Base-by-base conservation (phyloP, 2,113 vertebrate genomes). In the Microcebus griseorufus region DNA sequence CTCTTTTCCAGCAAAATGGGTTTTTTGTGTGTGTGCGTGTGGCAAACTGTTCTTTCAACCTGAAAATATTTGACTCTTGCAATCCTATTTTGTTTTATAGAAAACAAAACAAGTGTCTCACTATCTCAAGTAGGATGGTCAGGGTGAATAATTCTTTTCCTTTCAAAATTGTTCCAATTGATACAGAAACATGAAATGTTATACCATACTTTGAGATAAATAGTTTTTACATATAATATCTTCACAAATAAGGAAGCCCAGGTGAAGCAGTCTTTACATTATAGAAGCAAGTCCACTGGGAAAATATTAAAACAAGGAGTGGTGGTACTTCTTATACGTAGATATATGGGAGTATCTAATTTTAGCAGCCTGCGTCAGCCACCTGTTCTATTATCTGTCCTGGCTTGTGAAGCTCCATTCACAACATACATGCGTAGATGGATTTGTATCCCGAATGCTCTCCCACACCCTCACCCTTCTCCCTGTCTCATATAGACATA, bases 101-200 rank as follows among this genome's bases (percentile, higher is more conserved):
- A 95, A 88, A 95, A 18, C 73, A 73, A 91, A 98, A 90, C 0
- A 53, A 62, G 48, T 42, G 85, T 2, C 22, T 90, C 65, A 4
- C 42, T 5, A 22, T 73, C 0, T 3, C 48, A 18, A 79, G 45
- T 48, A 80, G 23, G 29, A 93, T 81, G 6, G 14, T 91, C 2
- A 10, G 81, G 69, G 37, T 82, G 62, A 73, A 81, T 94, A 17
- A 80, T 86, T 79, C 45, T 60, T 88, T 96, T 70, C 27, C 70
- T 67, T 96, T 91, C 48, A 96, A 96, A 86, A 55, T 29, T 72
- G 25, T 76, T 87, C 64, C 6, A 29, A 85, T 58, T 95, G 98
- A 98, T 97, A 98, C 96, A 93, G 85, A 98, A 97, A 76, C 12
- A 75, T 72, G 72, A 70, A 92, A 96, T 85, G 9, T 60, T 96